These are phyloP conservation scores for Gymnothorax javanicus DNA, from an alignment of 2,797 vertebrate genomes.

Conservation along the genomic window DNA sequence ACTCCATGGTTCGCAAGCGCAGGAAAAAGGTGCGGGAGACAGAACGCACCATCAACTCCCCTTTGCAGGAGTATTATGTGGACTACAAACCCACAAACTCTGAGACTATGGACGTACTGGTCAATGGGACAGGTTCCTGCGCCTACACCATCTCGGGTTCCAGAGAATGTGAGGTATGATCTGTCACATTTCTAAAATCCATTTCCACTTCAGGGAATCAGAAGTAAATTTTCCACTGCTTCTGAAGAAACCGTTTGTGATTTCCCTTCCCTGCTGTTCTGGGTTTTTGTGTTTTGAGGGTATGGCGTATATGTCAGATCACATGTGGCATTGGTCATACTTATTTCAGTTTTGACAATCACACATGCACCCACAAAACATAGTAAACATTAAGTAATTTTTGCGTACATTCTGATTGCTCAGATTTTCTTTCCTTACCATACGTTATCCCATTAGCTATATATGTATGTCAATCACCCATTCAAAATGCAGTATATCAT, in stretches of 20 bases:
- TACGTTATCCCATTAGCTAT: constrained; percentile 14
- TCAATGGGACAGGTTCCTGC: constrained; percentile 96
- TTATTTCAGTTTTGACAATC: constrained; percentile 53
- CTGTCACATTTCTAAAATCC: constrained; percentile 90
- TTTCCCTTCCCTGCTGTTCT: constrained; percentile 23
- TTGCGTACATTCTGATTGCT: constrained; percentile 5
- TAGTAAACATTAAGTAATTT: constrained; percentile 46
- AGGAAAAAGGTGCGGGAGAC: constrained; percentile 90
- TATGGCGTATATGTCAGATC: constrained; percentile 63
- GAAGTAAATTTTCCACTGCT: constrained; percentile 88
- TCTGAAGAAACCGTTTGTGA: constrained; percentile 37
- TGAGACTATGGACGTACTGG: constrained; percentile 97
- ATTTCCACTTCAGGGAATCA: constrained; percentile 93
- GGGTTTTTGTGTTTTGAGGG: constrained; percentile 53
- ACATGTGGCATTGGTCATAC: constrained; percentile 67
- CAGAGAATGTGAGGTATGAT: constrained; percentile 99
- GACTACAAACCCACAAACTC: constrained; percentile 99
- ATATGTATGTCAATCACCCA: not conserved
- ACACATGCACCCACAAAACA: constrained; percentile 55
- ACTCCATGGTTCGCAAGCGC: constrained; percentile 86
- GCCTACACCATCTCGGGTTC: constrained; percentile 98
- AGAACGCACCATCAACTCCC: constrained; percentile 89
- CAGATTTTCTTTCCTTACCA: constrained; percentile 8
- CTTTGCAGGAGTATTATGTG: constrained; percentile 99
- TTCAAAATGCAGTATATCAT: constrained; percentile 17